Base-by-base conservation (phyloP, 2,797 vertebrate genomes). In the Centroberyx gerrardi region DNA sequence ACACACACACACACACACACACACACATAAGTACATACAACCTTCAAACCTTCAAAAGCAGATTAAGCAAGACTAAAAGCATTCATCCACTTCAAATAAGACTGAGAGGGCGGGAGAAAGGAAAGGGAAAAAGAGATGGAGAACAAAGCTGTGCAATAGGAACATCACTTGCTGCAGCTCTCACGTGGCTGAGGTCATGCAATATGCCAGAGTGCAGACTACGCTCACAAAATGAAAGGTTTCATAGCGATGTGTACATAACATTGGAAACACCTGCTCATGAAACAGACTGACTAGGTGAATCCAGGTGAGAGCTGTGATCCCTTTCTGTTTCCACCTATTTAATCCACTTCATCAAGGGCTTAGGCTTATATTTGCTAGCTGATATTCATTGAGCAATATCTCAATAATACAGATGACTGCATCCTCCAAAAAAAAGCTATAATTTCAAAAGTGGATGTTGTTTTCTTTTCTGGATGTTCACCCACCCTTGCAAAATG, bases 361-460 rank as follows among this genome's bases (percentile, higher is more conserved):
- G 54, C 79, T 60, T 22, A 49, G 62, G 17, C 77, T 73, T 63
- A 72, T 83, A 72, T 83, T 76, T 60, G 44, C 55, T 74, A 63
- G 53, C 67, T 68, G 68, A 86, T 79, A 83, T 76, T 87, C 80
- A 81, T 17, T 62, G 55, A 62, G 63, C 51, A 85, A 65, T 49
- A 33, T 80, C 82, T 82, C 72, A 84, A 77, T 87, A 78, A 84
- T 66, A 86, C 70, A 83, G 63, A 78, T 61, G 84, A 70, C 59
- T 83, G 82, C 40, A 44, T 75, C 64, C 56, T 77, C 74, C 68
- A 22, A 22, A 22, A 22, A 80, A 83, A 58, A 62, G 59, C 62
- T 60, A 71, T 83, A 68, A 88, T 91, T 83, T 80, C 66, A 82
- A 81, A 85, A 74, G 49, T 44, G 31, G 31, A 33, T 33, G 33